phyloP scores from a whole-genome alignment of 2,797 vertebrate species.

The Acanthurus tractus region DNA sequence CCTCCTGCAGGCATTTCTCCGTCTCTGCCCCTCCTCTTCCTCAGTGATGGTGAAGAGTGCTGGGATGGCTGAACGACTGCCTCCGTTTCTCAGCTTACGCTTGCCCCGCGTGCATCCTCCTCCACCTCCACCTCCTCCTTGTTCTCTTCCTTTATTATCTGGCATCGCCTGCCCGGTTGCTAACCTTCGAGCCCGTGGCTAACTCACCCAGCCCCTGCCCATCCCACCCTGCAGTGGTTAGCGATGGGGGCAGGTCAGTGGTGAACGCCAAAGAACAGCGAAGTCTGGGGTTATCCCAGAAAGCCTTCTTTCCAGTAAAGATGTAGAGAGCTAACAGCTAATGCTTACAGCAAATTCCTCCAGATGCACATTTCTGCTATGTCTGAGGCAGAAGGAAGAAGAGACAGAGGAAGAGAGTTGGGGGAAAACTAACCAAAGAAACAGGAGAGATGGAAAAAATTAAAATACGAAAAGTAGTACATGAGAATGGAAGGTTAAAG shows the following conservation, averaged over 20 bases:
- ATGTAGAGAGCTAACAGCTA: slow-evolving; percentile 53
- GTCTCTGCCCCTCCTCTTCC: slow-evolving; percentile 94
- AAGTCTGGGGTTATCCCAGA: slow-evolving; percentile 50
- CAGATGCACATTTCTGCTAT: slow-evolving; percentile 73
- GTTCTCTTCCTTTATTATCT: slow-evolving; percentile 66
- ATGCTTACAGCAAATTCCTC: slow-evolving; percentile 77
- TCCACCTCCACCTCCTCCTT: slow-evolving; percentile 55
- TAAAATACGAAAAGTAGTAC: slow-evolving; percentile 1
- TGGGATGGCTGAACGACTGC: slow-evolving; percentile 86
- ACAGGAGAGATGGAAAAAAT: slow-evolving; percentile 8
- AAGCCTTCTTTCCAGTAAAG: slow-evolving; percentile 36
- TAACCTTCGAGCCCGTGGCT: slow-evolving; percentile 62
- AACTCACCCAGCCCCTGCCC: slow-evolving; percentile 67
- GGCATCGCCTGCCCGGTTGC: slow-evolving; percentile 75
- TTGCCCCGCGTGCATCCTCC: slow-evolving; percentile 76
- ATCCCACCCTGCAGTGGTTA: slow-evolving; percentile 61
- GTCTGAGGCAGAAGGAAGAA: slow-evolving; percentile 45
- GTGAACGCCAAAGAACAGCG: slow-evolving; percentile 23
- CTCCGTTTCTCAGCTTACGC: slow-evolving; percentile 89
- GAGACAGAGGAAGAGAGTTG: neutral
- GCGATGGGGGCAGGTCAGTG: slow-evolving; percentile 20
- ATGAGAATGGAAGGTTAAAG: slow-evolving; percentile 5
- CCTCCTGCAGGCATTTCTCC: slow-evolving; percentile 83
- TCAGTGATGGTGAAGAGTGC: slow-evolving; percentile 96
- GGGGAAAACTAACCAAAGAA: neutral